These are phyloP conservation scores for Ormyrus thymus DNA, from an alignment of 2,888 invertebrate genomes.

Conservation along the genomic window DNA sequence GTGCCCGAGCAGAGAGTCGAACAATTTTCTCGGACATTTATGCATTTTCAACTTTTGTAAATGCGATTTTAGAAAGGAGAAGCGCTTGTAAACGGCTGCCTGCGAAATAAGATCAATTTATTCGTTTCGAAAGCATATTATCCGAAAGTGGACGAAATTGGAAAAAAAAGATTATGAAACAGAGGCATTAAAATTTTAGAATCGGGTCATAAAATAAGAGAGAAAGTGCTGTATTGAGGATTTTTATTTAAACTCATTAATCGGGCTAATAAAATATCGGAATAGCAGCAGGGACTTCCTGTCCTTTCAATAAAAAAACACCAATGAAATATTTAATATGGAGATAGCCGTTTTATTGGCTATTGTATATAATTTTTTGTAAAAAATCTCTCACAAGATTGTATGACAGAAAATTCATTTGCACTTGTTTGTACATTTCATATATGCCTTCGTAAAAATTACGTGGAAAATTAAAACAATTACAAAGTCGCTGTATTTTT, in stretches of 20 bases:
- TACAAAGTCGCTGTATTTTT: too few relatives aligned
- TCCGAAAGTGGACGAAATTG: not conserved
- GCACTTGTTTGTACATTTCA: not conserved
- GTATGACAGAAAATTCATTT: not conserved
- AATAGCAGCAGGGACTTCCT: not conserved
- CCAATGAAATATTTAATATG: slow-evolving; percentile 18
- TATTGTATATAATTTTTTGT: not conserved
- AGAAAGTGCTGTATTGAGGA: slow-evolving; percentile 2
- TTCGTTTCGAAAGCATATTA: slow-evolving; percentile 30
- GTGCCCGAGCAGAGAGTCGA: not conserved
- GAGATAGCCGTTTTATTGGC: too few relatives aligned
- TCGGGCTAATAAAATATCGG: slow-evolving; percentile 22
- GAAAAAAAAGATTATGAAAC: slow-evolving; percentile 11
- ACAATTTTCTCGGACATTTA: not conserved
- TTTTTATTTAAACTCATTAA: slow-evolving; percentile 31
- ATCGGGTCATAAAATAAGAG: slow-evolving; percentile 16
- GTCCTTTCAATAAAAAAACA: slow-evolving; percentile 2
- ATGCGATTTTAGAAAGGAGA: not conserved
- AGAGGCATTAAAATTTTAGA: slow-evolving; percentile 14
- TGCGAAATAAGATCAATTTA: slow-evolving; percentile 17
- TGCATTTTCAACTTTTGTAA: slow-evolving; percentile 11
- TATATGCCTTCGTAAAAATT: too few relatives aligned
- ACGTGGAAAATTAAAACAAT: too few relatives aligned
- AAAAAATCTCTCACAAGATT: not conserved
- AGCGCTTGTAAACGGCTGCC: not conserved